Evolutionary conservation across 2,113 vertebrate genomes (phyloP).

Genomic region (Arvicanthis niloticus): DNA sequence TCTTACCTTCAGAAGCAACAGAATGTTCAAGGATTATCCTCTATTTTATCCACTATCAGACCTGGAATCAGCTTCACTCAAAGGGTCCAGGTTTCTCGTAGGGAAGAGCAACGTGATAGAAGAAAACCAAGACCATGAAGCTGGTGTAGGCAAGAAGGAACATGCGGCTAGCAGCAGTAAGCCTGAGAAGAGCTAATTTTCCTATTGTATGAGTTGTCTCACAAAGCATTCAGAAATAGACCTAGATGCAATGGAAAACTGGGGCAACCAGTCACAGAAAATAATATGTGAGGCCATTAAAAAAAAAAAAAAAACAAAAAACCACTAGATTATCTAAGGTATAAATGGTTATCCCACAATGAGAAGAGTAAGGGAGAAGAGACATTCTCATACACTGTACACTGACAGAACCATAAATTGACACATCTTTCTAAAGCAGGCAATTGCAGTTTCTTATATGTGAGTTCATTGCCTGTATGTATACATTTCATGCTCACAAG

Average conservation of each 20-base stretch:
- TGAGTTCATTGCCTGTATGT: not conserved
- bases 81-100: not conserved
- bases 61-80: not conserved
- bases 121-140: not conserved
- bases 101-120: not conserved
- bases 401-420: no score
- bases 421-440: not conserved
- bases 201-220: not conserved
- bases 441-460: not conserved
- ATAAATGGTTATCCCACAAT: not conserved
- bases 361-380: not conserved
- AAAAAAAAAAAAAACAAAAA: no score
- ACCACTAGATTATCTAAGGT: not conserved
- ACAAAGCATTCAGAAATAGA: conserved; percentile 16
- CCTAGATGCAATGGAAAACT: not conserved
- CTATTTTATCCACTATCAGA: not conserved
- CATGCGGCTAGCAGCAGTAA: not conserved
- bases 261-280: not conserved
- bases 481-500: not conserved
- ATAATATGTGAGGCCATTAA: not conserved
- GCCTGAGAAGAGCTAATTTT: not conserved
- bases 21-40: not conserved
- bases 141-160: not conserved
- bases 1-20: not conserved
- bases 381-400: not conserved